Percentiles rank a stretch among this genome's conserved stretches.
These are phyloP conservation scores for Amblyraja radiata DNA, from an alignment of 2,797 vertebrate species.

Conservation along the genomic window DNA sequence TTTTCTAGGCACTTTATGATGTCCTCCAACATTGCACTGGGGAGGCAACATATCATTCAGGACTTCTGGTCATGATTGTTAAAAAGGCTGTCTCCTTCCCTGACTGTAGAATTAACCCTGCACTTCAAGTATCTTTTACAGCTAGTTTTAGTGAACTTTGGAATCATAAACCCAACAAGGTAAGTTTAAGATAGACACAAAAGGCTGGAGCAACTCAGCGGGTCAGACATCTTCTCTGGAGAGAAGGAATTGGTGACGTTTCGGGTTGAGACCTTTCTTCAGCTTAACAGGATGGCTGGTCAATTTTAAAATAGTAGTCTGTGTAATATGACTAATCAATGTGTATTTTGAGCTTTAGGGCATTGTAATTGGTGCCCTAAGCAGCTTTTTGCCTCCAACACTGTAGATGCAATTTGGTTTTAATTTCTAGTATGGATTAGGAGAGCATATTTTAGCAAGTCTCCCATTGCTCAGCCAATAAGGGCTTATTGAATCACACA, in stretches of 20 bases:
- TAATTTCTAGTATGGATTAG: no score
- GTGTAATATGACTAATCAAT: neutral
- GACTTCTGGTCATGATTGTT: neutral
- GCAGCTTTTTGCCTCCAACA: no score
- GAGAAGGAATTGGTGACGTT: no score
- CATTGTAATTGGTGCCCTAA: no score
- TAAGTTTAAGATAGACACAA: no score
- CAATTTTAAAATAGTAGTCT: neutral
- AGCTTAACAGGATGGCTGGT: neutral
- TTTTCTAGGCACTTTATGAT: neutral
- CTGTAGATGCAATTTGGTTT: no score
- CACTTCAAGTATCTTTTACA: neutral
- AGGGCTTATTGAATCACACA: no score
- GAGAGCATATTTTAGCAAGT: no score
- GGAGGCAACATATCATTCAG: neutral
- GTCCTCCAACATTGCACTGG: conserved; percentile 5
- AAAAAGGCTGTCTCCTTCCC: neutral
- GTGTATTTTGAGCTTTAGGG: neutral
- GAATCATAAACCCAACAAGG: neutral
- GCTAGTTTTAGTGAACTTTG: neutral
- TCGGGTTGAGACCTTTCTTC: no score
- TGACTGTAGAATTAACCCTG: neutral
- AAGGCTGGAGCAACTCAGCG: no score
- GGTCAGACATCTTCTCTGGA: no score
- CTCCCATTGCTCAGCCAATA: no score